These are phyloP conservation scores for Habroteleia sp. DNA, from an alignment of 2,888 invertebrate genomes.

Conservation along the genomic window DNA sequence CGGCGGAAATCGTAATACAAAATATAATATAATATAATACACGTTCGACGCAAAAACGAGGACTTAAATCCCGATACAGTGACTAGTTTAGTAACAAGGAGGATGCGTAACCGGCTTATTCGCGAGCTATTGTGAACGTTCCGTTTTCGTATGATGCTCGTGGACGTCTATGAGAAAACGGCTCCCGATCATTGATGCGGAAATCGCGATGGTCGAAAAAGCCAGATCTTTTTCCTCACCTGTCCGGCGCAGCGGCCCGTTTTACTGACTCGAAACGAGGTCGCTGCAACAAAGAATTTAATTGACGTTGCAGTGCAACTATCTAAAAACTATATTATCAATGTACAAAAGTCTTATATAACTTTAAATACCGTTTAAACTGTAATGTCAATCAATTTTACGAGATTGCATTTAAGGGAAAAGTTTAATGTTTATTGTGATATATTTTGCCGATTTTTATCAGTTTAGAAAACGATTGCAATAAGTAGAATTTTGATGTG, in stretches of 20 bases:
- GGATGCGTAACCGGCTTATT: constrained; percentile 70
- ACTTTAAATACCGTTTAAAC: too few species aligned
- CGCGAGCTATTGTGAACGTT: constrained; percentile 64
- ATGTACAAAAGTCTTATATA: too few species aligned
- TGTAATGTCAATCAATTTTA: too few species aligned
- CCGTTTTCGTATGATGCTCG: constrained; percentile 55
- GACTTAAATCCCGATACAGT: constrained; percentile 52
- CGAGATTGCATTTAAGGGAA: too few species aligned
- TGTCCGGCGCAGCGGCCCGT: constrained; percentile 25
- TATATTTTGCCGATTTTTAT: too few species aligned
- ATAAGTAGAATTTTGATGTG: too few species aligned
- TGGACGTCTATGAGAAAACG: constrained; percentile 60
- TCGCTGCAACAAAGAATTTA: too few species aligned
- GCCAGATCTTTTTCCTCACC: constrained; percentile 45
- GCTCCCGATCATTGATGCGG: constrained; percentile 59
- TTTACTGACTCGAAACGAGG: constrained; percentile 14
- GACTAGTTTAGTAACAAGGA: constrained; percentile 64
- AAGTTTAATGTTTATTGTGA: too few species aligned
- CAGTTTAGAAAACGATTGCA: too few species aligned
- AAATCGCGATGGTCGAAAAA: constrained; percentile 51
- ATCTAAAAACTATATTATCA: too few species aligned
- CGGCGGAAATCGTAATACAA: constrained; percentile 43
- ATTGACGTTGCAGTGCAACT: not conserved
- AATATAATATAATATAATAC: constrained; percentile 39
- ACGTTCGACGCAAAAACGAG: constrained; percentile 51